Conservation (phyloP, 2,113 vertebrate species). For the Pantherophis guttatus region DNA sequence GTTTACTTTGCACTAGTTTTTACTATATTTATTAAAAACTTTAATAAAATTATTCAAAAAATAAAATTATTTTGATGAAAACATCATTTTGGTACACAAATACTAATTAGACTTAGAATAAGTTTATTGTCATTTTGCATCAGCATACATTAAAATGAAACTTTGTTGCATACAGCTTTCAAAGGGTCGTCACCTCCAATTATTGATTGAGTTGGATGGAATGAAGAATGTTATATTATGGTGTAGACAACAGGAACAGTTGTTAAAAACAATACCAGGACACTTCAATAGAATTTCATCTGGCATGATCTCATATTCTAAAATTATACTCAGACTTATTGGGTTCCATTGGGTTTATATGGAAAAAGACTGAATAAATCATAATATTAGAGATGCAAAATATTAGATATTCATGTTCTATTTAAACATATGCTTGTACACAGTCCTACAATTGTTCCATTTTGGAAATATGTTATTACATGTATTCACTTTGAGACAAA, state of each 20-base stretch:
- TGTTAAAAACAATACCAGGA: not conserved
- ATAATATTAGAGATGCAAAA: not conserved
- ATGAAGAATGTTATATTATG: not conserved
- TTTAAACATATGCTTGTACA: not conserved
- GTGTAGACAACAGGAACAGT: not conserved
- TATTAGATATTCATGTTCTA: not conserved
- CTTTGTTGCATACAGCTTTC: no score
- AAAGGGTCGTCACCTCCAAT: no score
- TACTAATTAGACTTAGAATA: no score
- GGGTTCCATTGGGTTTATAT: not conserved
- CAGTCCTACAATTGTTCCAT: not conserved
- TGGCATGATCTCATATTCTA: not conserved
- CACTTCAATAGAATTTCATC: not conserved
- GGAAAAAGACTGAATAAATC: not conserved
- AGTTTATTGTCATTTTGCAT: no score
- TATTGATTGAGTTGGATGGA: not conserved
- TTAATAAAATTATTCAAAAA: no score
- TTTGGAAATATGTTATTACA: not conserved
- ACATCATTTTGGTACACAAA: not conserved
- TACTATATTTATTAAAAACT: no score
- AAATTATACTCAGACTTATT: not conserved
- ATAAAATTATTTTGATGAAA: not conserved
- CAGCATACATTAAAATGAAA: no score
- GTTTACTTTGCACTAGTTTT: no score
- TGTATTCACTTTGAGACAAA: not conserved